Conservation (phyloP, 2,797 vertebrate genomes). For the Falco berigora region DNA sequence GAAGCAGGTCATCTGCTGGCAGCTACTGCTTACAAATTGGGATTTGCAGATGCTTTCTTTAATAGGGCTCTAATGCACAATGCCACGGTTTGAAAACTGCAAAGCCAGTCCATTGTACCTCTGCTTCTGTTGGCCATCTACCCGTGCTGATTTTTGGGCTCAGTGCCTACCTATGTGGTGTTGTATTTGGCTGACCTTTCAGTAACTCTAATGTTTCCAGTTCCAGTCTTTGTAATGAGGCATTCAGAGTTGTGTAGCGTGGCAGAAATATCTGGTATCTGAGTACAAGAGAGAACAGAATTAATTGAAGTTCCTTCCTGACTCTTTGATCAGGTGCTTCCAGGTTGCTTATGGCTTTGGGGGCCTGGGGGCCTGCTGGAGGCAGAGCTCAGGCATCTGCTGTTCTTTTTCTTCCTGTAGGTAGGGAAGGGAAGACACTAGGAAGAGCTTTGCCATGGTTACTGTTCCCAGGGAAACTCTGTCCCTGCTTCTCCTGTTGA, state of each 20-base stretch:
- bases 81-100: slow-evolving; percentile 24
- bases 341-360: not conserved
- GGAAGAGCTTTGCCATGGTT: slow-evolving; percentile 35
- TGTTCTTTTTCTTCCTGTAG: not conserved
- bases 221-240: not conserved
- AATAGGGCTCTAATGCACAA: not conserved
- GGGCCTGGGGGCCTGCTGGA: not conserved
- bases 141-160: not conserved
- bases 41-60: slow-evolving; percentile 8
- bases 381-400: not conserved
- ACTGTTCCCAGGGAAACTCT: slow-evolving; percentile 49
- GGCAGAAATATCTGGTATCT: not conserved
- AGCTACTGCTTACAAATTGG: not conserved
- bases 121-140: slow-evolving; percentile 2
- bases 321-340: not conserved
- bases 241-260: not conserved
- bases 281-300: not conserved
- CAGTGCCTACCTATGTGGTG: slow-evolving; percentile 1
- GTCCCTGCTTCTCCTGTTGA: not conserved
- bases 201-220: slow-evolving; percentile 24
- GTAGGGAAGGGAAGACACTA: not conserved
- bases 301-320: not conserved
- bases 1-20: not conserved
- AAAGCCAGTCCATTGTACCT: slow-evolving; percentile 18
- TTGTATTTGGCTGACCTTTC: slow-evolving; percentile 42